These are phyloP conservation scores for Drosophila hamatofila DNA, from an alignment of 2,888 invertebrate genomes.

Conservation along the genomic window DNA sequence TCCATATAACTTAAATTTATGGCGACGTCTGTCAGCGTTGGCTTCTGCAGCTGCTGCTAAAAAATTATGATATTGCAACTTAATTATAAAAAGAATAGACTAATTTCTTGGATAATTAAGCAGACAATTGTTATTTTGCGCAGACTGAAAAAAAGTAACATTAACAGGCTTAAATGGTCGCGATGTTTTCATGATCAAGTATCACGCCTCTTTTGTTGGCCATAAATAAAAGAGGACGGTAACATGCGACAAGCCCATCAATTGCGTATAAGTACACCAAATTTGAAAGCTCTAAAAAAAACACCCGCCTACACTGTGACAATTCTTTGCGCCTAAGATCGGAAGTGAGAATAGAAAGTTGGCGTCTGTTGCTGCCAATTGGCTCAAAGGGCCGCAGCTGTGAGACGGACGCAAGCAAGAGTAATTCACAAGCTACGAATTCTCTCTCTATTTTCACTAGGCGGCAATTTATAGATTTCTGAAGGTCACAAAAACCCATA, in stretches of 20 bases:
- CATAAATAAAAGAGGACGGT: conserved; percentile 56
- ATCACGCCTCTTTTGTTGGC: conserved; percentile 59
- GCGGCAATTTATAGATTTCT: conserved; percentile 52
- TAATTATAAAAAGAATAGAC: conserved; percentile 13
- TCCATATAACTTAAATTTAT: conserved; percentile 15
- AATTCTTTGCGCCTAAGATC: conserved; percentile 20
- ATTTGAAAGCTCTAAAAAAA: conserved; percentile 34
- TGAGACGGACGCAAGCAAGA: neutral
- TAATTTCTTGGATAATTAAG: neutral
- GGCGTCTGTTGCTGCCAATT: conserved; percentile 4
- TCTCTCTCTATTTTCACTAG: conserved; percentile 33
- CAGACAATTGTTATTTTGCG: neutral
- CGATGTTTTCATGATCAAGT: conserved; percentile 19
- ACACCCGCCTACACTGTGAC: conserved; percentile 48
- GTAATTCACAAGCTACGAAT: conserved; percentile 31
- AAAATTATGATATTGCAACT: no score
- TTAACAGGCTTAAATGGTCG: conserved; percentile 60
- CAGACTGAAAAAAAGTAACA: conserved; percentile 2
- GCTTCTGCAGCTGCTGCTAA: conserved; percentile 15
- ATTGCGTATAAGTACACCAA: conserved; percentile 31
- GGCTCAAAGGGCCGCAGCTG: conserved; percentile 35
- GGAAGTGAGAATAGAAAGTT: conserved; percentile 50
- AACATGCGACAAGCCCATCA: conserved; percentile 49
- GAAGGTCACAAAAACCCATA: conserved; percentile 69
- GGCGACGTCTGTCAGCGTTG: neutral